Conservation (phyloP, 2,797 vertebrate species). For the Sebastes flavidus region DNA sequence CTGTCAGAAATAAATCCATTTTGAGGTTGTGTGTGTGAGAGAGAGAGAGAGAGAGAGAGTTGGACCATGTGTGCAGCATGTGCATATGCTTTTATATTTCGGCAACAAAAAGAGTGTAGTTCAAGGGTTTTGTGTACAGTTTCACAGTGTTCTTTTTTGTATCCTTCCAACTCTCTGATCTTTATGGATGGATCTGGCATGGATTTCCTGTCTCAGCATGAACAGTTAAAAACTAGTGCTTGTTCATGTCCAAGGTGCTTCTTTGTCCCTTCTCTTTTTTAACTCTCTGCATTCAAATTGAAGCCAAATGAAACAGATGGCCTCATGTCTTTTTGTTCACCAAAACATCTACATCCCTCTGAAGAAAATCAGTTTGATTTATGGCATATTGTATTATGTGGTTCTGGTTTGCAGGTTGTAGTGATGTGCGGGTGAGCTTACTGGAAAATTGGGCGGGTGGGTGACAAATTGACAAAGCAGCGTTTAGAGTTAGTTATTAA, state of each 20-base stretch:
- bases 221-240: not conserved
- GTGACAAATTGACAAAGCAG: not conserved
- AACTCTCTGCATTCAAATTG: constrained; percentile 3
- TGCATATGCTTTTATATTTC: constrained; percentile 6
- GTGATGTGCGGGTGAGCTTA: not conserved
- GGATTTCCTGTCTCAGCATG: not conserved
- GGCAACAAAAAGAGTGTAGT: not conserved
- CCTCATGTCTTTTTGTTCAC: constrained; percentile 14
- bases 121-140: constrained; percentile 18
- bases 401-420: not conserved
- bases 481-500: too few relatives aligned
- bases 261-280: not conserved
- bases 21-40: not conserved
- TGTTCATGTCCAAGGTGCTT: not conserved
- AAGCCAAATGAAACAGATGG: constrained; percentile 45
- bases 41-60: not conserved
- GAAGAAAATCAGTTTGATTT: constrained; percentile 14
- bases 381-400: not conserved
- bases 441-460: not conserved
- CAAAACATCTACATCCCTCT: not conserved
- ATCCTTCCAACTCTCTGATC: constrained; percentile 1
- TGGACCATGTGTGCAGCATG: not conserved
- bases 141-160: not conserved
- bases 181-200: constrained; percentile 28
- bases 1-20: constrained; percentile 23